Conservation (phyloP, 2,888 invertebrate species). For the Eudasyphora cyanicolor region DNA sequence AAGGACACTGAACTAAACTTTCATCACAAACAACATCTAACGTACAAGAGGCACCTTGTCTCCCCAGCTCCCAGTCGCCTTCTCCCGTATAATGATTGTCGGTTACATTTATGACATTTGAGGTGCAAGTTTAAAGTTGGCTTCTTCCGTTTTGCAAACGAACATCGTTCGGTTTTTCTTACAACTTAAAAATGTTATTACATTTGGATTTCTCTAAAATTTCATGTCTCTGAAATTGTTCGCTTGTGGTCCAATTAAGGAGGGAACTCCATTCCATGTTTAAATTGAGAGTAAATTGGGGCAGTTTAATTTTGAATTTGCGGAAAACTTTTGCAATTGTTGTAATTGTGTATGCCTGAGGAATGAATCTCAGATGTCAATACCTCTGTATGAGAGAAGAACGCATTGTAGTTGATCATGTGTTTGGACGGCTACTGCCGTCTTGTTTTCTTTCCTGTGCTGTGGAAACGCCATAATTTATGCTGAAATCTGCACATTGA, state of each 20-base stretch:
- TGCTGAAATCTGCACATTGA: no score
- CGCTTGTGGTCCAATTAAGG: background rate
- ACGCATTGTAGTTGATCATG: no score
- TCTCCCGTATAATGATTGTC: background rate
- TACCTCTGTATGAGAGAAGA: no score
- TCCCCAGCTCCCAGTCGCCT: no score
- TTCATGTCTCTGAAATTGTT: background rate
- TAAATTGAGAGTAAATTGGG: background rate
- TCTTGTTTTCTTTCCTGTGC: no score
- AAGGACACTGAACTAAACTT: background rate
- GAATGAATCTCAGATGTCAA: background rate
- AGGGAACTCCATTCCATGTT: background rate
- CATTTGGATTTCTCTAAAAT: background rate
- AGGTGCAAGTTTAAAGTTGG: background rate
- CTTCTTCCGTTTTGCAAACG: background rate
- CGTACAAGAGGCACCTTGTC: no score
- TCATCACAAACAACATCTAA: background rate
- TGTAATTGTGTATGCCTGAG: background rate
- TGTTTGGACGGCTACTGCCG: no score
- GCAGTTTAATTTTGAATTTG: slow-evolving; percentile 4
- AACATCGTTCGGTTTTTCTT: background rate
- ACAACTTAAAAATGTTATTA: slow-evolving; percentile 13
- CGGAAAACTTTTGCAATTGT: background rate
- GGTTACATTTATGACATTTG: background rate
- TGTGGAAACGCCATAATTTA: no score